Evolutionary conservation across 2,888 invertebrate genomes (phyloP).

Genomic region (Caenorhabditis sp.): DNA sequence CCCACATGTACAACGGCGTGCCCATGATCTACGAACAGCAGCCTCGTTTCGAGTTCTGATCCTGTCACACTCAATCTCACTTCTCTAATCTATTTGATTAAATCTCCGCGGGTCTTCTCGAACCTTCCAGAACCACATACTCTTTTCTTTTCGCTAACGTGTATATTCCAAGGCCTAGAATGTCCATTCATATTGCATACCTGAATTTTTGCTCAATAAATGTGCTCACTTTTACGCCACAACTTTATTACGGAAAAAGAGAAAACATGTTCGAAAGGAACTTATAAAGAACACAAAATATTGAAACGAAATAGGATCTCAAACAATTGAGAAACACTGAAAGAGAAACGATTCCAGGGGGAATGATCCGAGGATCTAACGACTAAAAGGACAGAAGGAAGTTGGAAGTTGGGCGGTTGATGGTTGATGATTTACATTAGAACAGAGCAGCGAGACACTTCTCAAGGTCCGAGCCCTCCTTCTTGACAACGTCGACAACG

Average conservation of each 20-base stretch:
- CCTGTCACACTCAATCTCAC: background rate
- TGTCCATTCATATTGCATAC: background rate
- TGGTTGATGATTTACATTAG: conserved; percentile 4
- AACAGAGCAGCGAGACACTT: conserved; percentile 13
- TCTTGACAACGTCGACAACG: conserved; percentile 18
- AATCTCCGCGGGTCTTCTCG: conserved; percentile 11
- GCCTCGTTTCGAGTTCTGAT: conserved; percentile 28
- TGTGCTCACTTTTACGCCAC: conserved; percentile 8
- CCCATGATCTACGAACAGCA: conserved; percentile 38
- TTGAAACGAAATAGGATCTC: background rate
- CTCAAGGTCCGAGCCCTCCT: conserved; percentile 13
- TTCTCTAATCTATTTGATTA: conserved; percentile 8
- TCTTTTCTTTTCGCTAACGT: conserved; percentile 1
- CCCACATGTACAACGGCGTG: conserved; percentile 35
- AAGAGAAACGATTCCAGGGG: background rate
- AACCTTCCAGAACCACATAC: background rate
- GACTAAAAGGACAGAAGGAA: background rate
- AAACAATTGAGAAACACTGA: background rate
- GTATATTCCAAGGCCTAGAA: background rate
- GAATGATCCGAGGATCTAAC: conserved; percentile 12
- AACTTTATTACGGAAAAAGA: conserved; percentile 20
- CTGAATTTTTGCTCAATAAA: background rate
- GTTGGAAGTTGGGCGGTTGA: conserved; percentile 8
- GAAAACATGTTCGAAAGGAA: background rate
- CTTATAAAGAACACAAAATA: background rate